These are phyloP conservation scores for Matsumyia berberina DNA, from an alignment of 2,888 invertebrate species.

Conservation along the genomic window DNA sequence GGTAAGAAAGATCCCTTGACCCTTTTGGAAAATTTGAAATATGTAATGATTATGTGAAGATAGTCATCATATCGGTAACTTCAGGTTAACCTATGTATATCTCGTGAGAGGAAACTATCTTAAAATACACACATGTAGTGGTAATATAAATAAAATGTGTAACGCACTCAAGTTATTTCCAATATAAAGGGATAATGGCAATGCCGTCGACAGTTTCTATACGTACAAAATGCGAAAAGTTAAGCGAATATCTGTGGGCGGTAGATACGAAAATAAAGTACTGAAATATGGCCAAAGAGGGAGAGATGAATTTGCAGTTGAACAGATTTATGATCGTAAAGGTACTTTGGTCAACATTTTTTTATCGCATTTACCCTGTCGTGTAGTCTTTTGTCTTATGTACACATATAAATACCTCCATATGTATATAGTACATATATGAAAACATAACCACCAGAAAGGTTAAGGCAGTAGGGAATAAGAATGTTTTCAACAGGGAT, in stretches of 20 bases:
- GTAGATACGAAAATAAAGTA: slow-evolving; percentile 5
- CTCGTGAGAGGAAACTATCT: too few relatives aligned
- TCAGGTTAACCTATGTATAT: neutral
- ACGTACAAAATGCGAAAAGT: slow-evolving; percentile 40
- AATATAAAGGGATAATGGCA: slow-evolving; percentile 30
- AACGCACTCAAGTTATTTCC: slow-evolving; percentile 42
- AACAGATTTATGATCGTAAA: slow-evolving; percentile 47
- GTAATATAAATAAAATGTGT: slow-evolving; percentile 45
- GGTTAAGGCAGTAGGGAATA: slow-evolving; percentile 14
- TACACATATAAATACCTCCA: too few relatives aligned
- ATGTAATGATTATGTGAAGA: slow-evolving; percentile 22
- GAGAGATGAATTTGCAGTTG: slow-evolving; percentile 56
- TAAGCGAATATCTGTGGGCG: slow-evolving; percentile 20
- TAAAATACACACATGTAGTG: neutral
- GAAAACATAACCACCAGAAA: neutral
- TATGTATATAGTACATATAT: neutral
- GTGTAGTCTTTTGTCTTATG: slow-evolving; percentile 6
- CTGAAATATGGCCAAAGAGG: slow-evolving; percentile 37
- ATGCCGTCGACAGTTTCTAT: slow-evolving; percentile 39
- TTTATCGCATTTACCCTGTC: slow-evolving; percentile 28
- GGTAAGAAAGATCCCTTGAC: slow-evolving; percentile 33
- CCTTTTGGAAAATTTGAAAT: slow-evolving; percentile 54
- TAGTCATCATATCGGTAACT: slow-evolving; percentile 16
- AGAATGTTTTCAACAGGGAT: neutral
- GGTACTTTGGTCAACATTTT: slow-evolving; percentile 31